Conservation (phyloP, 1,140 invertebrate species). For the Drosophila arizonae region DNA sequence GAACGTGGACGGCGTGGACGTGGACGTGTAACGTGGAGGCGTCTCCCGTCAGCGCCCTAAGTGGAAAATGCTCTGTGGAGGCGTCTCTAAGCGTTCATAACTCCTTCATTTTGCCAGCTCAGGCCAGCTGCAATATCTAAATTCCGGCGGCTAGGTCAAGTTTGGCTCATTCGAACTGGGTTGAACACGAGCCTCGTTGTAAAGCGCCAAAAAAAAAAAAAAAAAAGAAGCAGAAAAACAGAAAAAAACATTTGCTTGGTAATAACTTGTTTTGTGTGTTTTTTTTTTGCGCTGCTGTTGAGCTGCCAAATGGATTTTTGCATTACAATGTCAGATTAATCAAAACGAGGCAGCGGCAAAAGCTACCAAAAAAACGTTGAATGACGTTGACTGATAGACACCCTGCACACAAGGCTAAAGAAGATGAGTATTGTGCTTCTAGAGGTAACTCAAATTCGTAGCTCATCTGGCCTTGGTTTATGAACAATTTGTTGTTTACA, state of each 20-base stretch:
- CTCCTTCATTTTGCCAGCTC: constrained; percentile 44
- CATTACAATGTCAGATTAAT: constrained; percentile 82
- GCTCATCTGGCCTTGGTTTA: too few species aligned
- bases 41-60: constrained; percentile 31
- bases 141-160: constrained; percentile 76
- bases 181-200: constrained; percentile 65
- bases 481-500: not conserved
- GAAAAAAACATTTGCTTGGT: constrained; percentile 9
- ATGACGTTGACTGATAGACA: not conserved
- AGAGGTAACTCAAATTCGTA: too few species aligned
- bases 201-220: constrained; percentile 15
- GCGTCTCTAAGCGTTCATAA: constrained; percentile 56
- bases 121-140: constrained; percentile 60
- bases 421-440: too few species aligned
- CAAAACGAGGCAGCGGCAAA: constrained; percentile 70
- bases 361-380: constrained; percentile 14
- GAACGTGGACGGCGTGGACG: constrained; percentile 34
- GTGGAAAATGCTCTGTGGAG: constrained; percentile 48
- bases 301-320: constrained; percentile 77
- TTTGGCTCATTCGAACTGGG: constrained; percentile 75
- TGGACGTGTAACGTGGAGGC: constrained; percentile 47
- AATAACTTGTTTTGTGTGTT: constrained; percentile 47
- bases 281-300: constrained; percentile 20
- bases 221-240: not conserved
- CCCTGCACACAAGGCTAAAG: not conserved